These are phyloP conservation scores for Cynocephalus volans DNA, from an alignment of 2,113 vertebrate species.

Conservation along the genomic window DNA sequence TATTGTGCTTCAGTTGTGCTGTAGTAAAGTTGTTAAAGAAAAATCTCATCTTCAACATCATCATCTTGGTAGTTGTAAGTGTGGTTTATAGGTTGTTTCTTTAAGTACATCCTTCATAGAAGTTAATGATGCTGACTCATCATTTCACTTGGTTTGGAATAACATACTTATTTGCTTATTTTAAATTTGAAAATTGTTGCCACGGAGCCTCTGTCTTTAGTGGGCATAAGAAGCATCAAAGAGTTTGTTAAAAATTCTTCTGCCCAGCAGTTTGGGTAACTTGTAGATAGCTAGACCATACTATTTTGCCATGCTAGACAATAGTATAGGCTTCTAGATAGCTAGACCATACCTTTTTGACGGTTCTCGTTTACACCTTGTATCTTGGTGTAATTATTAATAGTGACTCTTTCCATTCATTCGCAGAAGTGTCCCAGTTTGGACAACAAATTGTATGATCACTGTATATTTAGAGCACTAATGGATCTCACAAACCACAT, in stretches of 20 bases:
- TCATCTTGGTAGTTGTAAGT: background rate
- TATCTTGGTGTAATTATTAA: background rate
- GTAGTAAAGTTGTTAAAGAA: background rate
- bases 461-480: background rate
- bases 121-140: background rate
- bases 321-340: background rate
- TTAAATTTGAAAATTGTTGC: slow-evolving; percentile 14
- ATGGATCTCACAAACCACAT: background rate
- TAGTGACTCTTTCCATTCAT: background rate
- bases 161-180: background rate
- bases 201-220: background rate
- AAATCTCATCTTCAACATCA: background rate
- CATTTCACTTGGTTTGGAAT: background rate
- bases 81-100: slow-evolving; percentile 34
- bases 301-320: background rate
- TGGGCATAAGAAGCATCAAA: background rate
- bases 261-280: background rate
- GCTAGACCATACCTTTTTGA: no score
- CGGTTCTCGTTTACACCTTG: background rate
- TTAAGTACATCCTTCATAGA: background rate
- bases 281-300: background rate
- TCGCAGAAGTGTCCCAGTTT: background rate
- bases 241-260: background rate
- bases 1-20: background rate
- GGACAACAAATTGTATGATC: background rate